phyloP scores from a whole-genome alignment of 2,888 invertebrate species.

The Hofmannophila pseudospretella region DNA sequence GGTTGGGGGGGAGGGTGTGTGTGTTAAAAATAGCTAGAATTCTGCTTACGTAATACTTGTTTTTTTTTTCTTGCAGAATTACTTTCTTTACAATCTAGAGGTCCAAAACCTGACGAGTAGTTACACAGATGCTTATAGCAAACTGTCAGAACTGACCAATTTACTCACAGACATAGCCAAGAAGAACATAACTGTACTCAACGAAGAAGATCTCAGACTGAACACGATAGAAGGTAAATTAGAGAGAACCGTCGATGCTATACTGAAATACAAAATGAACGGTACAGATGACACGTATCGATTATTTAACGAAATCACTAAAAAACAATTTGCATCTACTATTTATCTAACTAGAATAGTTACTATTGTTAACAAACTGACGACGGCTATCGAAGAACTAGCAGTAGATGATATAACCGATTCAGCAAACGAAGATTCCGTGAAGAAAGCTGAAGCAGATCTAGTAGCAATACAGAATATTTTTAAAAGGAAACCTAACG shows the following conservation, averaged over 20 bases:
- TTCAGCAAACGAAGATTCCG: constrained; percentile 28
- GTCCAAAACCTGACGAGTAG: constrained; percentile 46
- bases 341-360: constrained; percentile 55
- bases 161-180: constrained; percentile 34
- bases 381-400: constrained; percentile 31
- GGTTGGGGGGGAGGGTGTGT: too few species aligned
- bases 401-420: constrained; percentile 22
- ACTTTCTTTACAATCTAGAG: constrained; percentile 48
- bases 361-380: constrained; percentile 46
- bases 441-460: constrained; percentile 33
- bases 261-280: constrained; percentile 46
- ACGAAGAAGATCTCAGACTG: constrained; percentile 31
- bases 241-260: constrained; percentile 34
- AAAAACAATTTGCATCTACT: constrained; percentile 42
- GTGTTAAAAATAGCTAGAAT: too few species aligned
- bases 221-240: constrained; percentile 43
- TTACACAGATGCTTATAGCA: constrained; percentile 44
- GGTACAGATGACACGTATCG: constrained; percentile 37
- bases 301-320: constrained; percentile 45
- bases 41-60: too few species aligned
- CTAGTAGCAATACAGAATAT: constrained; percentile 37
- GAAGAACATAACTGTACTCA: constrained; percentile 31
- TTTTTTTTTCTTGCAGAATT: too few species aligned
- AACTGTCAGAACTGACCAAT: constrained; percentile 33
- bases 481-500: constrained; percentile 49